phyloP scores from a whole-genome alignment of 2,113 vertebrate species.

The Pampusana beccarii region DNA sequence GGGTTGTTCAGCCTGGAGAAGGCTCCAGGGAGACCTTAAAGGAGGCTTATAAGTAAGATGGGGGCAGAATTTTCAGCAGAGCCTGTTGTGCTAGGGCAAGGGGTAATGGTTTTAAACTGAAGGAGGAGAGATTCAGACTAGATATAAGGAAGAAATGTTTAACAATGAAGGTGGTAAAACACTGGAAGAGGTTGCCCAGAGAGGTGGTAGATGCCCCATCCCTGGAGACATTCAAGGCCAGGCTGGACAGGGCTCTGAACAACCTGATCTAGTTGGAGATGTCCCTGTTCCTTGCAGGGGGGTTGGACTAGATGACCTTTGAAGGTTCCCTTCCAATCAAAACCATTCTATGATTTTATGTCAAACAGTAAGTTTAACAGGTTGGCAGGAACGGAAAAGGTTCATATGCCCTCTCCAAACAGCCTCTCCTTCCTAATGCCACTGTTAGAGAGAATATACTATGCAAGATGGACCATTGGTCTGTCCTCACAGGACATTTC shows the following conservation, averaged over 20 bases:
- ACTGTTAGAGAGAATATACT: not conserved
- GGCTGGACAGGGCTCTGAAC: not conserved
- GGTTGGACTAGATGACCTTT: not conserved
- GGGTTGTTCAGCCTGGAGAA: not conserved
- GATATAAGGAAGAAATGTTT: not conserved
- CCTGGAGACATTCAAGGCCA: not conserved
- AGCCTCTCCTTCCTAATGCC: not conserved
- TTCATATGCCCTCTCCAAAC: not conserved
- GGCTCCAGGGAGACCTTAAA: not conserved
- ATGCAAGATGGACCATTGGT: not conserved
- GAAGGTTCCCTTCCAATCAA: not conserved
- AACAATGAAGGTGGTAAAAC: not conserved
- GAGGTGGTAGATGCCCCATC: not conserved
- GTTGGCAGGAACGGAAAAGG: not conserved
- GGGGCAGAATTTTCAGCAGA: not conserved
- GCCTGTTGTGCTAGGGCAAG: too few species aligned
- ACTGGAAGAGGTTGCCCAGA: not conserved
- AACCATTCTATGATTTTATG: not conserved
- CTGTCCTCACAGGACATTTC: not conserved
- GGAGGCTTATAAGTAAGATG: not conserved
- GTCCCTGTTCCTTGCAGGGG: not conserved
- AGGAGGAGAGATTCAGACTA: not conserved
- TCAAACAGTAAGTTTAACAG: not conserved
- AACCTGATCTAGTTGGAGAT: not conserved
- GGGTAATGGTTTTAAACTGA: not conserved